Evolutionary conservation across 1,140 invertebrate species (phyloP).

Genomic region (honey bee (Apis mellifera)): DNA sequence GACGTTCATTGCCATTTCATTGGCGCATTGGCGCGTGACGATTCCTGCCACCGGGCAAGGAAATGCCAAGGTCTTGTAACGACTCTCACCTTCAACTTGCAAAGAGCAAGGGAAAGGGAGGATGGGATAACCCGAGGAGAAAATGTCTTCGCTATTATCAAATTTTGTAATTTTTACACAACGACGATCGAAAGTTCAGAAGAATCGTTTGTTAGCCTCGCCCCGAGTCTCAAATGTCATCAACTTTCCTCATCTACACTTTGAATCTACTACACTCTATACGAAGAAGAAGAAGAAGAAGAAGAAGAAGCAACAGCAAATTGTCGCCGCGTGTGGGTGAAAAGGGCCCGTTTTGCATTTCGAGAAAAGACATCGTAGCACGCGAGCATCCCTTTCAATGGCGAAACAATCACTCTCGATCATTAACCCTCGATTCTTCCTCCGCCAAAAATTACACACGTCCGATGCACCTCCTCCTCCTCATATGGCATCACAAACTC

Average conservation of each 20-base stretch:
- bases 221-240: background rate
- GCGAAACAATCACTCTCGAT: background rate
- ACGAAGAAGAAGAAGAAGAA: background rate
- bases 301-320: background rate
- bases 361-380: background rate
- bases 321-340: background rate
- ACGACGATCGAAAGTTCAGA: background rate
- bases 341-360: constrained; percentile 1
- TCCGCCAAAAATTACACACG: background rate
- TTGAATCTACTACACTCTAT: background rate
- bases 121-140: constrained; percentile 15
- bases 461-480: background rate
- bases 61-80: constrained; percentile 32
- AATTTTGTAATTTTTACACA: background rate
- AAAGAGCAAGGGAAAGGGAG: constrained; percentile 44
- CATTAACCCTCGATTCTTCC: background rate
- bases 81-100: constrained; percentile 40
- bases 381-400: background rate
- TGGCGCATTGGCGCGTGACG: constrained; percentile 1
- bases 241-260: background rate
- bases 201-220: background rate
- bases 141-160: constrained; percentile 34
- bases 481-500: constrained; percentile 8
- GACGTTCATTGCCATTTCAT: constrained; percentile 16
- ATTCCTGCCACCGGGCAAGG: background rate